These are phyloP conservation scores for Nyctalus aviator DNA, from an alignment of 2,797 vertebrate genomes.

Conservation along the genomic window DNA sequence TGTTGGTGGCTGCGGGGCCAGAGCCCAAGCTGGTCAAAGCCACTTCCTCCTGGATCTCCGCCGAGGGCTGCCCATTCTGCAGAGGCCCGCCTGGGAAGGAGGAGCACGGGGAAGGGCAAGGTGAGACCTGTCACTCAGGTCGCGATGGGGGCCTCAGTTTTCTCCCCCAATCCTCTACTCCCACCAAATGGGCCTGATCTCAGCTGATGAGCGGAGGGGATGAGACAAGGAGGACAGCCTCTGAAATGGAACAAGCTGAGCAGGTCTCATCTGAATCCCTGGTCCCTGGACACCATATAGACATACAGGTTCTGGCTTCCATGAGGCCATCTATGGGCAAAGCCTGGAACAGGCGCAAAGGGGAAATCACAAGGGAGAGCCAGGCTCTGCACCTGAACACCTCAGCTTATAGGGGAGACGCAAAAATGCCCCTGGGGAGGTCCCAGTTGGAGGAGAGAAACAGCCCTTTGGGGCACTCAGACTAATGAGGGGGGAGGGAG, in stretches of 20 bases:
- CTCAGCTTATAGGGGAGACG: not conserved
- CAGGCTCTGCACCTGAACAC: not conserved
- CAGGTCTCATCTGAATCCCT: not conserved
- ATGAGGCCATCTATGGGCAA: not conserved
- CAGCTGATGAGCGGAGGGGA: not conserved
- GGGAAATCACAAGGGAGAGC: not conserved
- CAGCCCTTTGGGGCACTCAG: not conserved
- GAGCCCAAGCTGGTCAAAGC: constrained; percentile 93
- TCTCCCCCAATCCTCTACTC: no score
- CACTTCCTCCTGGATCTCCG: constrained; percentile 98
- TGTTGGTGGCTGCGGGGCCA: constrained; percentile 89
- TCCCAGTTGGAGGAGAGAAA: not conserved
- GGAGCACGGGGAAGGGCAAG: accelerated
- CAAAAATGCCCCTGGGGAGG: not conserved
- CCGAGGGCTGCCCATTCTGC: constrained; percentile 95
- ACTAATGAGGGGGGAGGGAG: accelerated
- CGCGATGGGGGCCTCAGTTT: not conserved
- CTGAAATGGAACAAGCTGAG: not conserved
- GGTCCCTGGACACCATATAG: not conserved
- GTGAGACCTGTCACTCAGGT: not conserved
- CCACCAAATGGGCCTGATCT: not conserved
- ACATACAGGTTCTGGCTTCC: not conserved
- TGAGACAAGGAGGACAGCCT: not conserved
- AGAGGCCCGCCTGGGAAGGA: constrained; percentile 90
- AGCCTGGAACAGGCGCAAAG: not conserved